A percentile compares a stretch with the other conserved stretches of the same genome.
Conservation (phyloP, 2,888 invertebrate species). For the Harpalus rufipes region DNA sequence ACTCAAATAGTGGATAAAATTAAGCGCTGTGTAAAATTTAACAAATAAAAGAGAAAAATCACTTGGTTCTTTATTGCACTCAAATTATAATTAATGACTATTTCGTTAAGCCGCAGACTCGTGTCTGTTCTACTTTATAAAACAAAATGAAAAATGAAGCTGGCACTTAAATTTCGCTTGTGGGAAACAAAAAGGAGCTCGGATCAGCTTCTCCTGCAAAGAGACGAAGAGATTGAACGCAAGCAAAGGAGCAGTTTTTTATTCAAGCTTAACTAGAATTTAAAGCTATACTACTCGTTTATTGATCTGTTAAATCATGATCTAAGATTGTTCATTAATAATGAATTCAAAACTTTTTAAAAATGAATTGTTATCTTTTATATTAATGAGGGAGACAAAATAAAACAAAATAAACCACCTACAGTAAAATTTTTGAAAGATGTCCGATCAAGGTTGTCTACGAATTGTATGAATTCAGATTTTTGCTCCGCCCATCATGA, state of each 20-base stretch:
- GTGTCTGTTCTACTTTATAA: slow-evolving; percentile 36
- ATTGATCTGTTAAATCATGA: not conserved
- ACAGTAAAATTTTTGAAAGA: too few relatives aligned
- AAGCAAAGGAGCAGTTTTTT: not conserved
- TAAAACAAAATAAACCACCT: too few relatives aligned
- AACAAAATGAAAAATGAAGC: slow-evolving; percentile 62
- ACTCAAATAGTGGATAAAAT: slow-evolving; percentile 36
- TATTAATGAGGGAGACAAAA: not conserved
- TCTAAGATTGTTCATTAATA: not conserved
- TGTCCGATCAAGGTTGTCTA: too few relatives aligned
- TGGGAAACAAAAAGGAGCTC: slow-evolving; percentile 16
- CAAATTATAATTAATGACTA: slow-evolving; percentile 63
- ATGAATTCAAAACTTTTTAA: not conserved
- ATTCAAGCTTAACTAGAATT: not conserved
- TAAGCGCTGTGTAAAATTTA: slow-evolving; percentile 44
- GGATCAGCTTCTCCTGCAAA: not conserved
- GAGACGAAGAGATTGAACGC: not conserved
- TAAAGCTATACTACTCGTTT: not conserved
- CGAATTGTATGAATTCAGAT: too few relatives aligned
- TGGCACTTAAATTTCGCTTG: slow-evolving; percentile 28
- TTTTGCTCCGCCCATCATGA: too few relatives aligned
- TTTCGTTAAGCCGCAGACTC: slow-evolving; percentile 29
- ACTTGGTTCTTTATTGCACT: slow-evolving; percentile 33
- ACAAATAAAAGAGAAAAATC: slow-evolving; percentile 39
- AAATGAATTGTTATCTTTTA: not conserved